Base-by-base conservation (phyloP, 2,888 invertebrate genomes). In the Pachydiplax longipennis region DNA sequence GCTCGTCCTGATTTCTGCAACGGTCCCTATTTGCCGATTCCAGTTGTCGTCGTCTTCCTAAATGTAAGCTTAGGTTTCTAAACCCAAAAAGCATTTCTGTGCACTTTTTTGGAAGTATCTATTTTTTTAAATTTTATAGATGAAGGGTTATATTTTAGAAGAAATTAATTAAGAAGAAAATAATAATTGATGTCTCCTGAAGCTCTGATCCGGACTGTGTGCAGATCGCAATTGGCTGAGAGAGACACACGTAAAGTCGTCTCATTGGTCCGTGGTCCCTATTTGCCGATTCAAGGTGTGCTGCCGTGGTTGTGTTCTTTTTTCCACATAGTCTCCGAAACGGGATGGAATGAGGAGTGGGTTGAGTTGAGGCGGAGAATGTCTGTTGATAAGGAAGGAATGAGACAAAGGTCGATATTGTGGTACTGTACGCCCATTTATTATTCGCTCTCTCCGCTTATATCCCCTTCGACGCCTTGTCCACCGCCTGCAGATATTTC, bases 241-340 rank as follows among this genome's bases (percentile, higher is more conserved):
- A 40, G 65, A 65, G 87, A 31, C 87, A 37, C 87, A 87, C 87
- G 87, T 87, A 87, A 65, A 61, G 61, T 35, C 87, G 61, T 87
- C 65, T 37, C 65, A 87, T 87, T 87, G 87, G 87, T 65, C 87
- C 65, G 61, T 58, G 87, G 87, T 31, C 37, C 65, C 87, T 87
- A 87, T 87, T 87, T 87, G 87, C 87, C 87, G 87, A 87, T 87
- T 87, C 87, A 87, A 87, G 87, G 87, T 87, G 87, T 87, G 87
- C 87, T n/a, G 83, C 40, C 25, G 61, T 22, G 37, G 65, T 65
- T 37, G 87, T 87, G 58, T 22, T 87, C 61, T 58, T 87, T 87
- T 87, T 15, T 61, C 40, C 65, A 31, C 58, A 83, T 83, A 58
- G 83, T 83, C 83, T 58, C 53, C 83, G 58, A 83, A 83, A 65